Percentiles rank a stretch among this genome's conserved stretches.
Conservation (phyloP, 2,797 vertebrate genomes). For the Valencia hispanica region DNA sequence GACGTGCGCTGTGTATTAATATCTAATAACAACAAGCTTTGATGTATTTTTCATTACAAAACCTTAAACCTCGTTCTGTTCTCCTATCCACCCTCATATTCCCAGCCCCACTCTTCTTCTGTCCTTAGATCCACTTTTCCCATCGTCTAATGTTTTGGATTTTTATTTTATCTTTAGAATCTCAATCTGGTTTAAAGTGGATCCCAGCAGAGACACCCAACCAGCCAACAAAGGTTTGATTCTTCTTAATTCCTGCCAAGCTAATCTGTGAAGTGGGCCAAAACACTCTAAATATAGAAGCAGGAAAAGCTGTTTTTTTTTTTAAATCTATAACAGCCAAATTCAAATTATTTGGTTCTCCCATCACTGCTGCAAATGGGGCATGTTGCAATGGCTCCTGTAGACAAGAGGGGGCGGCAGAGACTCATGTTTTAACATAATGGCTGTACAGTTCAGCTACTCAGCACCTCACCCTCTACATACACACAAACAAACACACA, state of each 20-base stretch:
- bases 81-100: conserved; percentile 28
- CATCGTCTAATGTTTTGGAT: conserved; percentile 19
- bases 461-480: conserved; percentile 29
- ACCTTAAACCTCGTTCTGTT: conserved; percentile 11
- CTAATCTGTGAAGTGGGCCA: conserved; percentile 30
- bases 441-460: conserved; percentile 19
- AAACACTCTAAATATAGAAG: conserved; percentile 64
- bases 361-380: conserved; percentile 70
- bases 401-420: conserved; percentile 60
- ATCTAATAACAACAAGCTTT: conserved; percentile 34
- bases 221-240: conserved; percentile 74
- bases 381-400: conserved; percentile 63
- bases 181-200: conserved; percentile 67
- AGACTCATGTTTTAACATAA: conserved; percentile 39
- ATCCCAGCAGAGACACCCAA: conserved; percentile 58
- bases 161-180: conserved; percentile 57
- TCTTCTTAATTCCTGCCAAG: conserved; percentile 40
- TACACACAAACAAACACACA: not conserved
- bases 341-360: conserved; percentile 71
- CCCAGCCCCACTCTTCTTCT: conserved; percentile 28
- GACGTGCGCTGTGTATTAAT: conserved; percentile 2
- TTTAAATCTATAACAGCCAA: conserved; percentile 67
- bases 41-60: conserved; percentile 15
- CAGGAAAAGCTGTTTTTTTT: conserved; percentile 56
- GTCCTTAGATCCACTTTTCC: conserved; percentile 27